Percentiles rank a stretch among this genome's conserved stretches.
These are phyloP conservation scores for Archips xylosteana DNA, from an alignment of 2,888 invertebrate genomes.

Conservation along the genomic window DNA sequence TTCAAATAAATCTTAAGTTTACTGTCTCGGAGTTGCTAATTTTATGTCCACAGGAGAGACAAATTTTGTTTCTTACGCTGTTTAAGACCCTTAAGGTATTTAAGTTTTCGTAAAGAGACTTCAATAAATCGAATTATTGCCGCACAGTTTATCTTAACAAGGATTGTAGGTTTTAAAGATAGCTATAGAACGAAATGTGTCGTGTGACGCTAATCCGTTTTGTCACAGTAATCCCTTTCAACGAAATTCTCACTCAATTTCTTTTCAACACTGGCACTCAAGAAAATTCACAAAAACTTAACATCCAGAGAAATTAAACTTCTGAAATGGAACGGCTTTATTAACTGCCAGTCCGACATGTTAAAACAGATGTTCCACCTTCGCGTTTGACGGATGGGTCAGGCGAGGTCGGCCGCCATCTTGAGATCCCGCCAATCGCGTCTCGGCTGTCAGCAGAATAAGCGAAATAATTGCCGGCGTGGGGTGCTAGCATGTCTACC, in stretches of 20 bases:
- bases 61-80: too few relatives aligned
- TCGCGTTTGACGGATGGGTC: conserved; percentile 80
- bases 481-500: conserved; percentile 43
- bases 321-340: conserved; percentile 66
- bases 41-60: too few relatives aligned
- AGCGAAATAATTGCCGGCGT: conserved; percentile 74
- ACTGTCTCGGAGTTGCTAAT: too few relatives aligned
- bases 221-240: conserved; percentile 32
- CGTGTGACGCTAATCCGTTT: conserved; percentile 18
- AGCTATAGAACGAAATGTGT: conserved; percentile 6
- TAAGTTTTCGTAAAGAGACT: background rate
- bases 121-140: background rate
- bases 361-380: conserved; percentile 83
- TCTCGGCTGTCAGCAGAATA: conserved; percentile 72
- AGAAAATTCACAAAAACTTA: conserved; percentile 37
- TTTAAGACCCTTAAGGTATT: too few relatives aligned
- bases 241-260: conserved; percentile 31
- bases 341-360: conserved; percentile 77
- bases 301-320: conserved; percentile 52
- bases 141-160: background rate
- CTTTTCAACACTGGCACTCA: conserved; percentile 37
- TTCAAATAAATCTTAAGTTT: too few relatives aligned
- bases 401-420: conserved; percentile 80
- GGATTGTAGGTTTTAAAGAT: background rate
- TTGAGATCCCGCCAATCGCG: conserved; percentile 76